Base-by-base conservation (phyloP, 2,888 invertebrate species). In the Drosophila macrothrix region DNA sequence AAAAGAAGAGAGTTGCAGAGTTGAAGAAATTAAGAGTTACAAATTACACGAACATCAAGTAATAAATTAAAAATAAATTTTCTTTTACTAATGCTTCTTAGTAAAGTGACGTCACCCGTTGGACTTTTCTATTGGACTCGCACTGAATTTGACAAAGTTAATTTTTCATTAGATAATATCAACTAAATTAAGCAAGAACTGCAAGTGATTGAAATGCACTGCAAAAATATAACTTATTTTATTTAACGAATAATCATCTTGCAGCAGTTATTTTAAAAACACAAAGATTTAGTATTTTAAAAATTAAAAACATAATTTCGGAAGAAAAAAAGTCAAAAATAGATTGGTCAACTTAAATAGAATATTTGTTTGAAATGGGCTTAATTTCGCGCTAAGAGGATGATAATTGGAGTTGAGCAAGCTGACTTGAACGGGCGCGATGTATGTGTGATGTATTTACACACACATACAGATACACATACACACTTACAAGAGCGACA, bases 401-500 rank as follows among this genome's bases (percentile, higher is more conserved):
- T 28, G 46, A 16, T 28, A 46, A 25, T 25, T 46, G 46, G 46
- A 46, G 46, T 25, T 16, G 0, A 25, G 16, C 16, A 25, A 46
- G 25, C 16, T 35, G 25, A 46, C 25, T 10, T 25, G 16, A 16
- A 7, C 28, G 25, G 25, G 25, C 16, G 25, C 14, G 22, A 46
- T 16, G 46, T 25, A 31, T 31, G 52, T 31, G 12, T n/a, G 12
- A 58, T 46, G 55, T 54, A 59, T 50, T 28, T 60, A 56, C 49
- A 31, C 54, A 41, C 43, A 50, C 16, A 25, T 16, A 6, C 16
- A 37, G 2, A 37, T 19, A 19, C 37, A 37, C 54, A 53, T 61
- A 50, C 43, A 66, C 3, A 28, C 53, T 58, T 62, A 58, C 46
- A 68, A 56, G 28, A 62, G 55, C 76, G 58, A 71, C 80, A 78